Evolutionary conservation across 2,888 invertebrate species (phyloP).

Genomic region (Eupithecia tripunctaria): DNA sequence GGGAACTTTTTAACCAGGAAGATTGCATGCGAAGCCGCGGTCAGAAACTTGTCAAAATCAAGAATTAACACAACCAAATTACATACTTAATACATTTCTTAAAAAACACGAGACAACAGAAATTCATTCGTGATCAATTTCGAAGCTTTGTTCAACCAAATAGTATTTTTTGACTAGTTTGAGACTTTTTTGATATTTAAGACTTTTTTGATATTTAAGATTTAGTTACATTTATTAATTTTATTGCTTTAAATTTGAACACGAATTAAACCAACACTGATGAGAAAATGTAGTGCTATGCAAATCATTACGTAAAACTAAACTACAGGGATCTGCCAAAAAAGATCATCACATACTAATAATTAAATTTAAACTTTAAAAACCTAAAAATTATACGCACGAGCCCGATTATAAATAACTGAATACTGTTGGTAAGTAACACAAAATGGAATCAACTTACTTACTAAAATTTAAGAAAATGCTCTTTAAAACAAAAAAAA

Average conservation of each 20-base stretch:
- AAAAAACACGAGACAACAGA: background rate
- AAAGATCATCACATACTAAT: background rate
- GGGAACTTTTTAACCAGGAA: no score
- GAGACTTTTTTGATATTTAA: background rate
- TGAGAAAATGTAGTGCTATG: slow-evolving; percentile 51
- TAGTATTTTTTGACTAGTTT: background rate
- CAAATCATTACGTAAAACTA: slow-evolving; percentile 38
- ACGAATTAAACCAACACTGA: slow-evolving; percentile 34
- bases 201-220: background rate
- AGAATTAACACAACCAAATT: no score
- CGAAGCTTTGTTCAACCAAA: background rate
- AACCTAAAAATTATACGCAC: background rate
- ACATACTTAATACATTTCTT: background rate
- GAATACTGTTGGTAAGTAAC: background rate
- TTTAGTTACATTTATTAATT: no score
- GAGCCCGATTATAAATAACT: background rate
- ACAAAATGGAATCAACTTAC: background rate
- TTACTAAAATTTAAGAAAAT: background rate
- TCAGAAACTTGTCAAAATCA: no score
- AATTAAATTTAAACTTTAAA: background rate
- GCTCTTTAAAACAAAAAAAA: background rate
- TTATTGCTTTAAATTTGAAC: background rate
- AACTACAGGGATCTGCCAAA: background rate
- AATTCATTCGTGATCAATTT: background rate
- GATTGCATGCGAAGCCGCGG: no score